Base-by-base conservation (phyloP, 1,140 invertebrate genomes). In the Cyclina sinensis region DNA sequence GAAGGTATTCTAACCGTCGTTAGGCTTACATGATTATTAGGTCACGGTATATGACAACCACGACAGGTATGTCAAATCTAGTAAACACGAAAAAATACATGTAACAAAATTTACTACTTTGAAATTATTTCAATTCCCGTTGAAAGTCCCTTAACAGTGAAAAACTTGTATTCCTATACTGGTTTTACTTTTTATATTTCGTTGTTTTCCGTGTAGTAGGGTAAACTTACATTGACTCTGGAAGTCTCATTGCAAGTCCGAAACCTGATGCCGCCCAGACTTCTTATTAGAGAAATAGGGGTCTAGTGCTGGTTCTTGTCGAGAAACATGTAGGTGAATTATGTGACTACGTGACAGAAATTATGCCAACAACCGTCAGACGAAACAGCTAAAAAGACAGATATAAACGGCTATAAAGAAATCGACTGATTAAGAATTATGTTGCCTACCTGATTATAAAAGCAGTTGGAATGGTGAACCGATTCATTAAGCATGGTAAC, bases 401-500 rank as follows among this genome's bases (percentile, higher is more conserved):
- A 12, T n/a, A 59, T 59, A 14, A 11, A 59, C n/a, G 11, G 11
- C 5, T 27, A 16, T 59, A n/a, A 59, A 7, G 5, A 59, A 12
- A 59, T 18, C 46, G 7, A 59, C 7, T n/a, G 11, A 16, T 59
- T n/a, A n/a, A 9, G 46, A 7, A 48, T 46, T 78, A n/a, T n/a
- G n/a, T n/a, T n/a, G n/a, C n/a, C n/a, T n/a, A 90, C 89, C 84
- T 76, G 37, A 90, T 57, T 2, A 43, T 35, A 0, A 90, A n/a
- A 21, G 89, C 85, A 16, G 39, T 30, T 32, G 65, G 11, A 27
- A 79, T 48, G 1, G 78, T 37, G 27, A 48, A 88, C 27, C 54
- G 16, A 12, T 46, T 21, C 62, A 91, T 48, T n/a, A 91, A 48
- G 39, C 82, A 89, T 4, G 90, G 90, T 57, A 91, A 54, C 46